Percentiles rank a stretch among this genome's conserved stretches.
Conservation (phyloP, 2,888 invertebrate genomes). For the Agriotes lineatus region DNA sequence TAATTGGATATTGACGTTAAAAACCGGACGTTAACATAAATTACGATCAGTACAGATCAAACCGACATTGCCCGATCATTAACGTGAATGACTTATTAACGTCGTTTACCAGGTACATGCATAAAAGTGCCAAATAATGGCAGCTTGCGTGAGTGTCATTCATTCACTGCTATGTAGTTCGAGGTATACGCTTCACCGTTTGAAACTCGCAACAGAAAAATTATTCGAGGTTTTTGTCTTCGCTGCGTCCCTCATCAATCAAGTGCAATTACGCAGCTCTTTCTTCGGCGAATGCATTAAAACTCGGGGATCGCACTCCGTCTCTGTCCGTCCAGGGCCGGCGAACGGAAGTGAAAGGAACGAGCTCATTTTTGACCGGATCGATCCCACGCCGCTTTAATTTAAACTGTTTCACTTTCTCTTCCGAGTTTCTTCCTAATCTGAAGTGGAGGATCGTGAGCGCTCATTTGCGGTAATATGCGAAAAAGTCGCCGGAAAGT, state of each 20-base stretch:
- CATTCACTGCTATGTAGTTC: too few species aligned
- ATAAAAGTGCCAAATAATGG: neutral
- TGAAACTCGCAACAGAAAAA: neutral
- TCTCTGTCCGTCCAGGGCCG: neutral
- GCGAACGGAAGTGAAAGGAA: slow-evolving; percentile 34
- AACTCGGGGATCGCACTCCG: slow-evolving; percentile 4
- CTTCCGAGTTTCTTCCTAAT: slow-evolving; percentile 39
- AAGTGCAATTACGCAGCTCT: slow-evolving; percentile 6
- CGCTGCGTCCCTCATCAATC: slow-evolving; percentile 1
- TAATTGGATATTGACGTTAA: too few species aligned
- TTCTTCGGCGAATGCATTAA: neutral
- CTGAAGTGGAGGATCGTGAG: slow-evolving; percentile 24
- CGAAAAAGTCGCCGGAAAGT: slow-evolving; percentile 29
- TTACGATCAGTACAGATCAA: too few species aligned
- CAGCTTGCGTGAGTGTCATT: too few species aligned
- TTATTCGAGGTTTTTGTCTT: neutral
- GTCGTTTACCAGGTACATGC: too few species aligned
- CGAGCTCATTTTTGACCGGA: slow-evolving; percentile 29
- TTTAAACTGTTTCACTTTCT: slow-evolving; percentile 41
- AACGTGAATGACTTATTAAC: too few species aligned
- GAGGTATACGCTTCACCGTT: too few species aligned
- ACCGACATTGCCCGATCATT: too few species aligned
- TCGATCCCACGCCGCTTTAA: slow-evolving; percentile 27
- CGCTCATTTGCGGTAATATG: slow-evolving; percentile 25
- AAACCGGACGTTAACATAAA: too few species aligned